Base-by-base conservation (phyloP, 53 echinoderm and acorn worm species). In the Paelopatides confundens region DNA sequence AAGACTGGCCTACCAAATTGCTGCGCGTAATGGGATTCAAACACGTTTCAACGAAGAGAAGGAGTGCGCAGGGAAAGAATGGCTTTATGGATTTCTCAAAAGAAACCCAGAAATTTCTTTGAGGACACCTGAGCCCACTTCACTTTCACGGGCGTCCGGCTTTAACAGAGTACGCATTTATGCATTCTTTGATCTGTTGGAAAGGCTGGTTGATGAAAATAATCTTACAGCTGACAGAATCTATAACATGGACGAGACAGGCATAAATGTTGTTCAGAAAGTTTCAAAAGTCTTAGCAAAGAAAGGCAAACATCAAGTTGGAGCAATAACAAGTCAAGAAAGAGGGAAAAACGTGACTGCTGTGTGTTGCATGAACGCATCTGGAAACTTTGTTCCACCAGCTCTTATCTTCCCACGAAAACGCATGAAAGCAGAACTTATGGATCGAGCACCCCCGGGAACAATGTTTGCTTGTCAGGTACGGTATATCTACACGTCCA, bases 111-210 rank as follows among this genome's bases (percentile, higher is more conserved):
- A 74, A n/a, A 38, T 53, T 15, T 3, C 66, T 66, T 27, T 90
- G 29, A 11, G 87, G 14, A 87, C 90, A 67, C 90, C 88, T 28
- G 86, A 90, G 84, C 62, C 82, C 9, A 23, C 62, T 15, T 82
- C 63, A 3, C 35, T 62, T 36, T 62, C 82, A 6, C 33, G 35
- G 14, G 24, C 63, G 34, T 13, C 82, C 10, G 39, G 37, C 46
- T 37, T 76, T 26, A 67, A 35, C 35, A 8, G 23, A 14, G n/a
- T 17, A 6, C 11, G 36, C 27, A 37, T 38, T 21, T 21, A 76
- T 39, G 12, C 21, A 4, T 76, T 17, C 46, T 76, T 76, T 23
- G n/a, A 38, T 8, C n/a, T 76, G 38, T 23, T 76, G 29, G 76
- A 43, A 14, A 43, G 27, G n/a, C 17, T 23, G 3, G 39, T 76